Conservation (phyloP, 2,888 invertebrate species). For the Heliconius ismenius region DNA sequence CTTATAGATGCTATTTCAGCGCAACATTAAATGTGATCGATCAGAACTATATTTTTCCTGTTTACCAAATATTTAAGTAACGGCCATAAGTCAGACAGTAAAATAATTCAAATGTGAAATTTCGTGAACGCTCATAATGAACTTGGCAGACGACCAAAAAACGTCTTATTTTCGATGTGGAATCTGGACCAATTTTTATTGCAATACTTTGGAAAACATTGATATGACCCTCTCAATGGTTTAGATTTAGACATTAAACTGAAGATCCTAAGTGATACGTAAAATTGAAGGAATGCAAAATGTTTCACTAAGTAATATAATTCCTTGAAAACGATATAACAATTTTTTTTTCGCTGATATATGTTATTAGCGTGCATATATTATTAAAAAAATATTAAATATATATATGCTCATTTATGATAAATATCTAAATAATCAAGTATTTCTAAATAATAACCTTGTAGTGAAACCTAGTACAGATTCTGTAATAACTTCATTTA, state of each 20-base stretch:
- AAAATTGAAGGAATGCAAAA: not conserved
- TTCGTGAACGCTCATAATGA: conserved; percentile 83
- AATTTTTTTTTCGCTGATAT: not conserved
- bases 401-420: not conserved
- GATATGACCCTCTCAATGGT: conserved; percentile 69
- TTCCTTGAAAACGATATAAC: not conserved
- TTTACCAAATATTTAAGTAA: conserved; percentile 83
- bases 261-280: conserved; percentile 8
- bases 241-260: conserved; percentile 47
- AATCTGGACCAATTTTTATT: conserved; percentile 82
- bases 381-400: too few relatives aligned
- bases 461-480: conserved; percentile 8
- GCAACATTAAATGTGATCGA: conserved; percentile 79
- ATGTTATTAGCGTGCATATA: too few relatives aligned
- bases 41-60: conserved; percentile 81
- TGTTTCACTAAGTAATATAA: not conserved
- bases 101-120: conserved; percentile 83
- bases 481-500: conserved; percentile 36
- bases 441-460: not conserved
- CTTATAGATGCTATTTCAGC: conserved; percentile 75
- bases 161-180: conserved; percentile 82
- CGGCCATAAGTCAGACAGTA: conserved; percentile 82
- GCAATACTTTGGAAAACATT: conserved; percentile 76
- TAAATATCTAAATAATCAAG: not conserved
- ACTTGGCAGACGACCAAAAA: conserved; percentile 81